phyloP scores from a whole-genome alignment of 2,113 vertebrate genomes.

The Coregonus clupeaformis region DNA sequence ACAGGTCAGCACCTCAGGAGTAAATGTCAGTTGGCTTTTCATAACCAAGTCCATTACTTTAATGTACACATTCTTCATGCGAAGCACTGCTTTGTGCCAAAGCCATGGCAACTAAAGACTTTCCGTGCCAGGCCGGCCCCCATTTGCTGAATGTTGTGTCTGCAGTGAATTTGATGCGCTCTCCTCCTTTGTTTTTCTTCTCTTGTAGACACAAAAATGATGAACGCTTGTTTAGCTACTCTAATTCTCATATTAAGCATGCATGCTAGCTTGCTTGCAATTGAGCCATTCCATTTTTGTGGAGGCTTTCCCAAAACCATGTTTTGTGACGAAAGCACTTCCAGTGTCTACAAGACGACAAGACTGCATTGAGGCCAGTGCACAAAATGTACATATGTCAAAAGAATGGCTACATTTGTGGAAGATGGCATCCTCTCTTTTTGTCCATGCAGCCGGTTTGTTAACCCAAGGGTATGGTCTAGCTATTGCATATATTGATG shows the following conservation, averaged over 20 bases:
- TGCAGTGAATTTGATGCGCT: neutral
- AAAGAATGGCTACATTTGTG: neutral
- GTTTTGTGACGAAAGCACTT: neutral
- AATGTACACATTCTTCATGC: neutral
- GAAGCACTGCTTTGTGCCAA: slow-evolving; percentile 1
- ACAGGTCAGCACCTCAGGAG: no score
- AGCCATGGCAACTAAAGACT: neutral
- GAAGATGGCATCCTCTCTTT: neutral
- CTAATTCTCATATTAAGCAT: neutral
- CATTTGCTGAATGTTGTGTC: neutral
- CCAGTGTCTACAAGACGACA: neutral
- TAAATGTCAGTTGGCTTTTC: no score
- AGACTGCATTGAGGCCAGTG: neutral
- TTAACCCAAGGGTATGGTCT: neutral
- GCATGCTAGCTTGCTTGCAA: neutral
- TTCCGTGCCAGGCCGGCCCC: neutral
- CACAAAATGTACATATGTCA: neutral
- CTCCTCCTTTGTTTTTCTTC: slow-evolving; percentile 2
- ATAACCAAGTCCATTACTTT: neutral
- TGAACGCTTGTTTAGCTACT: neutral
- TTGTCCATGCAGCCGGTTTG: neutral
- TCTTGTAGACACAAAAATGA: neutral
- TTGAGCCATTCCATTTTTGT: neutral
- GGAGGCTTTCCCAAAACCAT: neutral
- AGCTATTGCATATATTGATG: neutral